These are phyloP conservation scores for Agriotes lineatus DNA, from an alignment of 2,888 invertebrate genomes.

Conservation along the genomic window DNA sequence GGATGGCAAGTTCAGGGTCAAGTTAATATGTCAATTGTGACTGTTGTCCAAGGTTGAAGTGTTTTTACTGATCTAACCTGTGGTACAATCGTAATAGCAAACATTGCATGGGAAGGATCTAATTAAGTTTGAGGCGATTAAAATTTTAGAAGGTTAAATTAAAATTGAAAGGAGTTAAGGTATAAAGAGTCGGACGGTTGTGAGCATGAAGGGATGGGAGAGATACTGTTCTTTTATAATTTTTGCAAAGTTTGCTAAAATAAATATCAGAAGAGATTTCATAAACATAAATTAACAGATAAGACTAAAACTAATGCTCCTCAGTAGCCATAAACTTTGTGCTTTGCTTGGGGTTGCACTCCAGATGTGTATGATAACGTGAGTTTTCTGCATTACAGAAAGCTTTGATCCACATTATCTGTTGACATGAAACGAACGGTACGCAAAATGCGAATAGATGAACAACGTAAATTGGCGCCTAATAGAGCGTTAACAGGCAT, in stretches of 20 bases:
- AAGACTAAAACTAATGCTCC: conserved; percentile 10
- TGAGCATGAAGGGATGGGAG: neutral
- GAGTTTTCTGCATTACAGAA: conserved; percentile 5
- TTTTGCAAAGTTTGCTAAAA: neutral
- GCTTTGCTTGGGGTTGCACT: conserved; percentile 6
- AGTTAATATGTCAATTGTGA: no score
- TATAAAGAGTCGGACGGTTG: neutral
- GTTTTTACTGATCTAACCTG: no score
- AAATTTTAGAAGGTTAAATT: conserved; percentile 1
- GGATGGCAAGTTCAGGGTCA: no score
- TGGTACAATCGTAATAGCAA: no score
- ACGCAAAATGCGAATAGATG: conserved; percentile 17
- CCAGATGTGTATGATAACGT: conserved; percentile 1
- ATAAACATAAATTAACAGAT: conserved; percentile 8
- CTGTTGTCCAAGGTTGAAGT: no score
- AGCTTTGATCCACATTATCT: conserved; percentile 7
- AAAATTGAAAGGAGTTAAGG: conserved; percentile 1
- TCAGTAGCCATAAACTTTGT: neutral
- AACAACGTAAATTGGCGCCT: conserved; percentile 20
- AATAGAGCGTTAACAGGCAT: conserved; percentile 32
- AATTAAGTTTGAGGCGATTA: no score
- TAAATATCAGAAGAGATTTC: neutral
- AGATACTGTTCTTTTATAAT: neutral
- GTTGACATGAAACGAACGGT: conserved; percentile 6
- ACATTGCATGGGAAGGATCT: no score